phyloP scores from a whole-genome alignment of 1,140 invertebrate genomes.

The Camponotus floridanus region DNA sequence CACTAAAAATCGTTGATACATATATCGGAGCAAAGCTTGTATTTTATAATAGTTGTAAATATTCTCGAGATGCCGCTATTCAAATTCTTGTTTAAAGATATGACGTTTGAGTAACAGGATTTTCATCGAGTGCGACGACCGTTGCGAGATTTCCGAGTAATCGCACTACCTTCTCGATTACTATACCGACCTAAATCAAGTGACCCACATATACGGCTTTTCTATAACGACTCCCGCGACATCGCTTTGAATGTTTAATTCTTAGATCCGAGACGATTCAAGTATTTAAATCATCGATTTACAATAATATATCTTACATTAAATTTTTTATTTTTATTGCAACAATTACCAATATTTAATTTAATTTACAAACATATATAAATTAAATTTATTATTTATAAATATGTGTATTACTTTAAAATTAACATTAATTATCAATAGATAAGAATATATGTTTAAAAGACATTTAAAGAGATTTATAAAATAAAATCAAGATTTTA shows the following conservation, averaged over 20 bases:
- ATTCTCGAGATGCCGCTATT: background rate
- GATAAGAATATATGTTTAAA: background rate
- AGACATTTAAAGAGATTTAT: background rate
- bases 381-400: too few species aligned
- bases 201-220: conserved; percentile 53
- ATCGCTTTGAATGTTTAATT: background rate
- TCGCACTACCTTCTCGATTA: conserved; percentile 40
- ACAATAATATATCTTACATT: background rate
- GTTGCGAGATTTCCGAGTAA: conserved; percentile 40
- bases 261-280: background rate
- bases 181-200: conserved; percentile 53
- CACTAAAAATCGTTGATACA: background rate
- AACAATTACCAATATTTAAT: background rate
- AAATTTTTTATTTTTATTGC: background rate
- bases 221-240: conserved; percentile 5
- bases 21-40: conserved; percentile 5
- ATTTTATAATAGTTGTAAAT: conserved; percentile 8
- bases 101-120: conserved; percentile 46
- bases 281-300: background rate
- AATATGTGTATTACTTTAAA: too few species aligned
- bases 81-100: conserved; percentile 19
- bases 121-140: conserved; percentile 51
- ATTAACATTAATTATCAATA: background rate
- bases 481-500: too few species aligned
- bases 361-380: too few species aligned